Base-by-base conservation (phyloP, 2,888 invertebrate genomes). In the Agapostemon virescens region DNA sequence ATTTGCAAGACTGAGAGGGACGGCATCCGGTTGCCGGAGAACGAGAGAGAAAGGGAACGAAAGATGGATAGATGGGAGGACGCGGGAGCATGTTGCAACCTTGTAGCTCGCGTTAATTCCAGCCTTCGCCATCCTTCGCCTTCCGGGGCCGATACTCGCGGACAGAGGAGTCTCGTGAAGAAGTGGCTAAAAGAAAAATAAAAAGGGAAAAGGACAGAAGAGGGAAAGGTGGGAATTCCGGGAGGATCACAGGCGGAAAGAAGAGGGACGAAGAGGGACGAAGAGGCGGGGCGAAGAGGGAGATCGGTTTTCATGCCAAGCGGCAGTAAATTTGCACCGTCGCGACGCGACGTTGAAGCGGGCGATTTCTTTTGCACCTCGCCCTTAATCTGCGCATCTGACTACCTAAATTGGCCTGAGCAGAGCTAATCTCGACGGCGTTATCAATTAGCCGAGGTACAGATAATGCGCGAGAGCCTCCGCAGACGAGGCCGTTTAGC, bases 381-480 rank as follows among this genome's bases (percentile, higher is more conserved):
- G 85, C 79, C 85, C 84, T 87, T 90, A 89, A 90, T 90, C 89
- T 86, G 84, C 85, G 86, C 86, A 89, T 87, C 89, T 88, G 84
- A 87, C 88, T 87, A 88, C 86, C 88, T 88, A 90, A 90, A 90
- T 90, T 90, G 89, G 89, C 84, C 81, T 73, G 85, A 84, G 88
- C 86, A 84, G 86, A 85, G 86, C 89, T 90, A 90, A 90, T 90
- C 90, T 90, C 79, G 79, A 84, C 85, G 88, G 88, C 86, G 89
- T 90, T 90, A 90, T 90, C 90, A 90, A 90, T 90, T 90, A 90
- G 86, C 82, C 81, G 77, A 74, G 70, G 81, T 80, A 80, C 84
- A 81, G 87, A 89, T 90, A 89, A 86, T 84, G 73, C 77, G 80
- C 38, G 55, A 17, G 17, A 75, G 72, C 67, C 64, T 36, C 20